Conservation (phyloP, 2,113 vertebrate species). For the Xenotilapia flavipinnis region DNA sequence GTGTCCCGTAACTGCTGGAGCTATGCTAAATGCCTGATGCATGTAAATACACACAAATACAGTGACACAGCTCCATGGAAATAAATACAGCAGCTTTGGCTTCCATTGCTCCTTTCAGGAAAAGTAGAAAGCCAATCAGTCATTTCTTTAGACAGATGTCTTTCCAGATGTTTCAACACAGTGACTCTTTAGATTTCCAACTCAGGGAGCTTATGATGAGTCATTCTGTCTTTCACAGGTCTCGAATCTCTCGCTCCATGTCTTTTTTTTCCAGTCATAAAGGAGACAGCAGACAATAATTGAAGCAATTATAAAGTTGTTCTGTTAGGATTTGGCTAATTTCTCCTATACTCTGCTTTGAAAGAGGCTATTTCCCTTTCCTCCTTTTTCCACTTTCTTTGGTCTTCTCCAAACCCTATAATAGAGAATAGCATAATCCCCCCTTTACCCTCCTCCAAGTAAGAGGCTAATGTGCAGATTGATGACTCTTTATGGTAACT, state of each 20-base stretch:
- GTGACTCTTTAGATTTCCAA: neutral
- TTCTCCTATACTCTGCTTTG: conserved; percentile 20
- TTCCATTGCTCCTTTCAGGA: conserved; percentile 11
- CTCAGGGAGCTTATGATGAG: neutral
- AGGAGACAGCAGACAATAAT: neutral
- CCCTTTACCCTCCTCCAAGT: conserved; percentile 12
- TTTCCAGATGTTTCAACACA: conserved; percentile 27
- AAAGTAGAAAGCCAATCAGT: conserved; percentile 16
- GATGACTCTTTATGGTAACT: conserved; percentile 66
- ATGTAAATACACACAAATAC: conserved; percentile 22
- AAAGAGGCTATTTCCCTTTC: conserved; percentile 40
- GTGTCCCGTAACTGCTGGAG: conserved; percentile 47
- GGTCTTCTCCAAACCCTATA: conserved; percentile 48
- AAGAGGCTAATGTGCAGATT: conserved; percentile 61
- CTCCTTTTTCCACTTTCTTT: conserved; percentile 24
- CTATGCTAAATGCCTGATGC: conserved; percentile 31
- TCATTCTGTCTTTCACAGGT: neutral
- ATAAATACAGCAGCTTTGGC: conserved; percentile 8
- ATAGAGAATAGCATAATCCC: conserved; percentile 50
- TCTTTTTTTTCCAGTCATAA: neutral
- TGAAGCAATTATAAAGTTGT: conserved; percentile 17
- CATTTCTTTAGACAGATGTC: neutral
- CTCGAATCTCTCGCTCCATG: neutral
- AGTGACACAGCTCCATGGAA: conserved; percentile 22
- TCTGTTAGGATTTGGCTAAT: conserved; percentile 27